Evolutionary conservation across 2,888 invertebrate genomes (phyloP).

Genomic region (Chirona hameri): DNA sequence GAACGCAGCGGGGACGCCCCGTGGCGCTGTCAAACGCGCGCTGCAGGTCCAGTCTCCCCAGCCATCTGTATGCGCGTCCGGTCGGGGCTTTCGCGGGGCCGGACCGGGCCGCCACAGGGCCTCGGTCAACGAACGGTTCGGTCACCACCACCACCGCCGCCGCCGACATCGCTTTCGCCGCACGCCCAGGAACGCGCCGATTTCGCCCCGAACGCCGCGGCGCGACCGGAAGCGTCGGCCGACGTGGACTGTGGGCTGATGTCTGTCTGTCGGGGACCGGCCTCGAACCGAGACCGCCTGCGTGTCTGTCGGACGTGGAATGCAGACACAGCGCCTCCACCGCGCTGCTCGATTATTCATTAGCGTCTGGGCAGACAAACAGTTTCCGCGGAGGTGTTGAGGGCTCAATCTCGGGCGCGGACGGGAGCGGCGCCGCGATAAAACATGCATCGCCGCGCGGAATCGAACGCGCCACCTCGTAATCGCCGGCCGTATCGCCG

Average conservation of each 20-base stretch:
- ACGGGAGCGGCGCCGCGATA: too few relatives aligned
- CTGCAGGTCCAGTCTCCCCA: background rate
- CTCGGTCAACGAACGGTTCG: background rate
- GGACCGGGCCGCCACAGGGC: too few relatives aligned
- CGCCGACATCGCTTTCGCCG: background rate
- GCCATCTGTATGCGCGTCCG: background rate
- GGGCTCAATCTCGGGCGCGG: too few relatives aligned
- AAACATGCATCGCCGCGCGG: too few relatives aligned
- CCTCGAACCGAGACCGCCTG: background rate
- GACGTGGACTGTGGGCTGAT: background rate
- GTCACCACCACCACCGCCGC: background rate
- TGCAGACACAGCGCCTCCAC: background rate
- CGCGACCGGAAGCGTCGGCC: background rate
- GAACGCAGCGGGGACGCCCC: too few relatives aligned
- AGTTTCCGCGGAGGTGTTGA: too few relatives aligned
- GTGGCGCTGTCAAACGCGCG: too few relatives aligned
- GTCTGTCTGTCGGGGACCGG: background rate
- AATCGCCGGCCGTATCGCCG: too few relatives aligned
- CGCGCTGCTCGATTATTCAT: background rate
- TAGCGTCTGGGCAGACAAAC: background rate
- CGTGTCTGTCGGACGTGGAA: too few relatives aligned
- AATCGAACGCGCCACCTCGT: too few relatives aligned
- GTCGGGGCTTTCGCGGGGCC: background rate
- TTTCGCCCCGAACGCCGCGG: background rate
- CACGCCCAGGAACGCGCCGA: constrained; percentile 11